These are phyloP conservation scores for Sternotherus odoratus DNA, from an alignment of 2,797 vertebrate species.

Conservation along the genomic window DNA sequence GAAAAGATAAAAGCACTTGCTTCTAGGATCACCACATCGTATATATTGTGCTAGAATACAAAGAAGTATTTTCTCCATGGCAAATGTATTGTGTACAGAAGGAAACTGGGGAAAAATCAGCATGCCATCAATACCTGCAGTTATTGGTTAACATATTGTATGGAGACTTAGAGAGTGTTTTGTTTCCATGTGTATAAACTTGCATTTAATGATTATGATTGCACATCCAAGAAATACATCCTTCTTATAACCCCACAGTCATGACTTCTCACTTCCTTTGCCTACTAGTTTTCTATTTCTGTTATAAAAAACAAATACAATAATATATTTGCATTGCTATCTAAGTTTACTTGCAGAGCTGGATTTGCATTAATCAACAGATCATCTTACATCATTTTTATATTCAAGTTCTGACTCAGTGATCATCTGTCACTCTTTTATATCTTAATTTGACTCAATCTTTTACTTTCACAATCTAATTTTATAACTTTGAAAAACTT, in stretches of 20 bases:
- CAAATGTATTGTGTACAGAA: too few relatives aligned
- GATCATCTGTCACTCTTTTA: neutral
- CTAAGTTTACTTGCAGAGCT: neutral
- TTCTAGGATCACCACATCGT: too few relatives aligned
- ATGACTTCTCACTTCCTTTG: neutral
- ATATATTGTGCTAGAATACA: too few relatives aligned
- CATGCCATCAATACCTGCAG: neutral
- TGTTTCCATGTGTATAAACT: neutral
- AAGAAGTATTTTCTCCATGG: too few relatives aligned
- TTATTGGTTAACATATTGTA: neutral
- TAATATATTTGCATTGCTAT: neutral
- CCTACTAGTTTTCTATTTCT: neutral
- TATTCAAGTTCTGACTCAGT: neutral
- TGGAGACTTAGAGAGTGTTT: neutral
- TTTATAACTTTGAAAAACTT: conserved; percentile 34
- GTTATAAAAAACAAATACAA: neutral
- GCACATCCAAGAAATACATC: neutral
- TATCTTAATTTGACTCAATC: neutral
- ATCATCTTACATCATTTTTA: neutral
- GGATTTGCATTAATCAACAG: neutral
- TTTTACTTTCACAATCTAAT: neutral
- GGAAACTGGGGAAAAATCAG: neutral
- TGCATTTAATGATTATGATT: neutral
- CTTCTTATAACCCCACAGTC: neutral
- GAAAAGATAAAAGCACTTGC: neutral